Percentiles rank a stretch among this genome's conserved stretches.
These are phyloP conservation scores for Ennomos fuscantarius DNA, from an alignment of 2,888 invertebrate species.

Conservation along the genomic window DNA sequence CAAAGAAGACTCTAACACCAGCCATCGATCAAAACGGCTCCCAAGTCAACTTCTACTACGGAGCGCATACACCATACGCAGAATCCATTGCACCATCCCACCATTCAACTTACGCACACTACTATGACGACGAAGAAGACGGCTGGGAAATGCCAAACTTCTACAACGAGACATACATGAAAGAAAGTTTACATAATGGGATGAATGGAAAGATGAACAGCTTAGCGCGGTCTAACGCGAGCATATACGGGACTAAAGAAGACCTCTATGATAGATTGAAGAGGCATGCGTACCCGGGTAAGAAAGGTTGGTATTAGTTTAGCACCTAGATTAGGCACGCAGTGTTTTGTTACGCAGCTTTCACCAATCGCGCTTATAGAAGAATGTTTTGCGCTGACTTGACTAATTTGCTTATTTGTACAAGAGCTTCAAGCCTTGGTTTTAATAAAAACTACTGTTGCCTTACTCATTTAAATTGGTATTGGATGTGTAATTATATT, in stretches of 20 bases:
- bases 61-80: conserved; percentile 97
- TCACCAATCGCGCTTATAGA: conserved; percentile 32
- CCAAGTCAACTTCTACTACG: conserved; percentile 98
- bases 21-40: conserved; percentile 96
- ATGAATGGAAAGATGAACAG: conserved; percentile 96
- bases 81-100: conserved; percentile 98
- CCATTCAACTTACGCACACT: conserved; percentile 97
- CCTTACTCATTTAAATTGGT: too few species aligned
- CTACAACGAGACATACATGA: conserved; percentile 98
- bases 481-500: too few species aligned
- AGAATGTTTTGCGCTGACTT: conserved; percentile 11
- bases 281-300: conserved; percentile 96
- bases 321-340: conserved; percentile 76
- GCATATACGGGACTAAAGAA: conserved; percentile 97
- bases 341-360: conserved; percentile 53
- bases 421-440: background rate
- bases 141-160: conserved; percentile 99
- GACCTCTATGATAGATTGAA: conserved; percentile 97
- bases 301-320: conserved; percentile 92
- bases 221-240: conserved; percentile 95
- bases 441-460: too few species aligned
- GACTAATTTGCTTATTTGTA: background rate
- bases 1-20: conserved; percentile 95
- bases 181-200: conserved; percentile 95
- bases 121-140: conserved; percentile 97